phyloP scores from a whole-genome alignment of 2,113 vertebrate genomes.

The Willisornis vidua region DNA sequence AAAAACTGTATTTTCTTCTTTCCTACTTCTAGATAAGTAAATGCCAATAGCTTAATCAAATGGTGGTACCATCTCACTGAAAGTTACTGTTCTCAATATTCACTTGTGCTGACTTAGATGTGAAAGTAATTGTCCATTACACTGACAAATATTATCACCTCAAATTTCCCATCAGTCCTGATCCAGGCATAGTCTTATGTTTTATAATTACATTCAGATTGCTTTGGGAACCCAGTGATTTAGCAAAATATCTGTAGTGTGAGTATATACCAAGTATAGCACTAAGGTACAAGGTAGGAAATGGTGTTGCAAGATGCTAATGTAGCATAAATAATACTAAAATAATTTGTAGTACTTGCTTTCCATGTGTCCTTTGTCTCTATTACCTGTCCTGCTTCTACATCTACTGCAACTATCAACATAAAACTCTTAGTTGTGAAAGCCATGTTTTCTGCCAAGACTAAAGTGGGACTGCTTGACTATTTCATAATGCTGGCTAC shows the following conservation, averaged over 20 bases:
- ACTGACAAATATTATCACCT: not conserved
- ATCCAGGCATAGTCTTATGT: not conserved
- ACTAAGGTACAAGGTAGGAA: not conserved
- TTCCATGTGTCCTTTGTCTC: not conserved
- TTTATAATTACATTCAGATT: not conserved
- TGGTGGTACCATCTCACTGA: not conserved
- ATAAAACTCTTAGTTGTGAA: not conserved
- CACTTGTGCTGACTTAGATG: not conserved
- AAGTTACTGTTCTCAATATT: not conserved
- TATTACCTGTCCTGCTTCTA: not conserved
- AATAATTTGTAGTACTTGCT: not conserved
- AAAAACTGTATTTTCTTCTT: not conserved
- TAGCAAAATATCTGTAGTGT: not conserved
- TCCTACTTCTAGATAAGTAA: not conserved
- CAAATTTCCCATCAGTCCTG: not conserved
- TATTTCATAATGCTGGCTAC: not conserved
- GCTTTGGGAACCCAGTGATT: not conserved
- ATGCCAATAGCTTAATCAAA: not conserved
- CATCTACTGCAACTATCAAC: not conserved
- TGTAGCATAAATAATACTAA: not conserved
- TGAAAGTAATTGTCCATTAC: not conserved
- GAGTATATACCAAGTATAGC: not conserved
- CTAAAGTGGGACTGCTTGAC: not conserved
- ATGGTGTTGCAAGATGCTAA: fast-evolving
- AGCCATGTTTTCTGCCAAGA: not conserved